These are phyloP conservation scores for Cheirogaleus medius DNA, from an alignment of 2,113 vertebrate species.

Conservation along the genomic window DNA sequence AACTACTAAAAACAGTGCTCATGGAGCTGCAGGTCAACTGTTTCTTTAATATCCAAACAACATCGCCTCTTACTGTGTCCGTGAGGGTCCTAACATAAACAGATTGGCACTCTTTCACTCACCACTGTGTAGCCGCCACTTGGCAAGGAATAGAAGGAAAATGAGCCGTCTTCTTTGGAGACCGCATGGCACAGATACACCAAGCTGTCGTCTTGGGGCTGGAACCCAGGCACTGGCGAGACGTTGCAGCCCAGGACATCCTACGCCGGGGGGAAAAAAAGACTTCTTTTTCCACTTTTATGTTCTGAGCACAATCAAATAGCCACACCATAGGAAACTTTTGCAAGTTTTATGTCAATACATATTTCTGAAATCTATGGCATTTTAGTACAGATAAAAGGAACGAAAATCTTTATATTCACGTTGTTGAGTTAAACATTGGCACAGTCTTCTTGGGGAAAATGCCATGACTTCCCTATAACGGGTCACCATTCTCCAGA, in stretches of 20 bases:
- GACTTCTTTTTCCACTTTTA: neutral
- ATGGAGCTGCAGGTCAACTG: neutral
- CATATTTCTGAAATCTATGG: neutral
- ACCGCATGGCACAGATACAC: constrained; percentile 92
- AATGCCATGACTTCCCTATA: neutral
- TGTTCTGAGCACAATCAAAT: neutral
- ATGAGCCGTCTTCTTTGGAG: constrained; percentile 94
- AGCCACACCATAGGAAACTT: neutral
- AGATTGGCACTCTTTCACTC: constrained; percentile 52
- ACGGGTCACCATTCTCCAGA: neutral
- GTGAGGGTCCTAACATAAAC: accelerated
- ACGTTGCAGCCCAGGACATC: constrained; percentile 91
- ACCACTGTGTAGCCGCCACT: constrained; percentile 96
- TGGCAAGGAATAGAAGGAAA: constrained; percentile 93
- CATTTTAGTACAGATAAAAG: neutral
- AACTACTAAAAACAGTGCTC: neutral
- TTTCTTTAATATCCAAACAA: too few species aligned
- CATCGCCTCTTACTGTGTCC: accelerated
- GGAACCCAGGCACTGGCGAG: constrained; percentile 91
- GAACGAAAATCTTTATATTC: neutral
- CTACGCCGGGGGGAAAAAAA: constrained; percentile 75
- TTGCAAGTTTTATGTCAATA: neutral
- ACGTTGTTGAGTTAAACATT: neutral
- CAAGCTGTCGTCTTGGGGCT: constrained; percentile 87
- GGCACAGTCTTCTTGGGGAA: neutral